Base-by-base conservation (phyloP, 1,140 invertebrate species). In the Bombus difficillimus region DNA sequence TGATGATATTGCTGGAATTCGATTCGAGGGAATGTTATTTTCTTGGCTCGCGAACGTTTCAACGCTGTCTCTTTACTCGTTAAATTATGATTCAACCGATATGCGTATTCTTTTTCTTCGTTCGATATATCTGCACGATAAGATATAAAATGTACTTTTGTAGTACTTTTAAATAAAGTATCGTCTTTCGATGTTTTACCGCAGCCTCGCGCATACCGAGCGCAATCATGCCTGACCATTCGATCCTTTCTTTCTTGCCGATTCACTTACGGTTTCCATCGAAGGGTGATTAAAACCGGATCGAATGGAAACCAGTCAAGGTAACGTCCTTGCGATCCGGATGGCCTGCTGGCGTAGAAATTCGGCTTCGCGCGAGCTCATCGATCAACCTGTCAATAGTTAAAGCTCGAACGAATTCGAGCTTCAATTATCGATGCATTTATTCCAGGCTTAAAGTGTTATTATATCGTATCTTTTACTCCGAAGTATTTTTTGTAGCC, bases 271-370 rank as follows among this genome's bases (percentile, higher is more conserved):
- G 71, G 71, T 90, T 90, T 89, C 82, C 68, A 81, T 87, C 66
- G 87, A 89, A 74, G 88, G 74, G 80, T 87, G 85, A 85, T 89
- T 87, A 85, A 90, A 90, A 90, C 88, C 88, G 75, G 88, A 89
- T 90, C 79, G 74, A 77, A 80, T 75, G 53, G 77, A 82, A 77
- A 85, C 86, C 89, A 87, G 82, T 90, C 86, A 83, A 87, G 79
- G 78, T 62, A 85, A 85, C 82, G 86, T 89, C 86, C 89, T 90
- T 90, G 88, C 64, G 57, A 69, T 73, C 62, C 66, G 43, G 76
- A 86, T 83, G 75, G 37, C 76, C 87, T 72, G 43, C 32, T 53
- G 75, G 62, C 32, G 59, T 77, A 89, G 75, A 82, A 84, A 83
- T 89, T 78, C 39, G 57, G 64, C 78, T 81, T 71, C 66, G n/a